phyloP scores from a whole-genome alignment of 2,888 invertebrate species.

The Eudasyphora cyanicolor region DNA sequence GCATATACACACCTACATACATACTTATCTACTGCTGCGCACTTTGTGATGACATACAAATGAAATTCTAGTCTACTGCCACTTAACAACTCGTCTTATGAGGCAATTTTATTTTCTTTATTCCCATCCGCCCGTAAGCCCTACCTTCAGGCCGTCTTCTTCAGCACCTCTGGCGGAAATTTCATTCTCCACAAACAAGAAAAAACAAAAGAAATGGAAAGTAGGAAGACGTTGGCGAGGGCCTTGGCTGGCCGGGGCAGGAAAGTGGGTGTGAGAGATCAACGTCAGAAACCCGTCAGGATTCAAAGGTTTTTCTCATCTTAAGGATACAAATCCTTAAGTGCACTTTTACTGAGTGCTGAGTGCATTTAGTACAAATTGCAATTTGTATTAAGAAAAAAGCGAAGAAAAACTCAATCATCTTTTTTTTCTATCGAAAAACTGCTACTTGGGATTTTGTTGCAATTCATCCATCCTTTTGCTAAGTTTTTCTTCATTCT shows the following conservation, averaged over 20 bases:
- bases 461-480: constrained; percentile 35
- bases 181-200: not conserved
- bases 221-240: not conserved
- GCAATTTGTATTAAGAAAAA: constrained; percentile 41
- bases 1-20: too few species aligned
- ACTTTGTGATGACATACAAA: not conserved
- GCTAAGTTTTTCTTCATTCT: constrained; percentile 35
- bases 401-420: constrained; percentile 44
- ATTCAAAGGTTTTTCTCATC: constrained; percentile 39
- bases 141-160: too few species aligned
- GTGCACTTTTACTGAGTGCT: constrained; percentile 58
- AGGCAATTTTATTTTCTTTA: constrained; percentile 31
- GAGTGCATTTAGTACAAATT: constrained; percentile 60
- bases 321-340: constrained; percentile 53
- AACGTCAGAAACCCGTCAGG: constrained; percentile 28
- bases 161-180: not conserved
- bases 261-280: not conserved
- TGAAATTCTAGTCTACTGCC: constrained; percentile 45
- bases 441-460: constrained; percentile 45
- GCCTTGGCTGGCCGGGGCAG: not conserved
- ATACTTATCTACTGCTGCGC: constrained; percentile 19
- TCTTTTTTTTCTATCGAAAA: constrained; percentile 52
- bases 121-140: too few species aligned
- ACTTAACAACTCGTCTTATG: constrained; percentile 42
- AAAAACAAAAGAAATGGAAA: constrained; percentile 17